A percentile compares a stretch with the other conserved stretches of the same genome.
Conservation (phyloP, 2,797 vertebrate genomes). For the Rhynchonycteris naso region DNA sequence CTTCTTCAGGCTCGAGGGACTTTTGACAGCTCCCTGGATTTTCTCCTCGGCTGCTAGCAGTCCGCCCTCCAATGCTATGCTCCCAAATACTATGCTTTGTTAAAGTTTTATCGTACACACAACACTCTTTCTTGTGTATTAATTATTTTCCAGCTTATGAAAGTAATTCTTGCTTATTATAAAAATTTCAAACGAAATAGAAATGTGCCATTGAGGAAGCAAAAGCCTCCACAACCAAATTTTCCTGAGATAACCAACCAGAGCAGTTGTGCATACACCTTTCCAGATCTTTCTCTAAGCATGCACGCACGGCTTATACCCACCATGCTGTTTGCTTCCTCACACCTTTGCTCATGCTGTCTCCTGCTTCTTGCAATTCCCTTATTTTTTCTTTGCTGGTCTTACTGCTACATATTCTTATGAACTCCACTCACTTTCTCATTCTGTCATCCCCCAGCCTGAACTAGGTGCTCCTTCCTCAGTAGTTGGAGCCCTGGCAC, state of each 20-base stretch:
- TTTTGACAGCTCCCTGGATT: not conserved
- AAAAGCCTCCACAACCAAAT: not conserved
- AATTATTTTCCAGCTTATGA: not conserved
- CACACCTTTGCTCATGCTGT: not conserved
- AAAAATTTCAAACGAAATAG: not conserved
- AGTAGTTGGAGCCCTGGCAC: not conserved
- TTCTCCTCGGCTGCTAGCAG: not conserved
- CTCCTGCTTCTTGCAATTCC: not conserved
- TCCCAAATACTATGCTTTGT: not conserved
- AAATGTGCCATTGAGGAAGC: not conserved
- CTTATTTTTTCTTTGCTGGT: not conserved
- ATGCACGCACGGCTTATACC: not conserved
- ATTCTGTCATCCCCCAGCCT: too few species aligned
- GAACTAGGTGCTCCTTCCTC: not conserved
- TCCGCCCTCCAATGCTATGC: not conserved
- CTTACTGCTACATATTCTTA: not conserved
- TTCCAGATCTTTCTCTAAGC: conserved; percentile 28
- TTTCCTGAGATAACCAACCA: not conserved
- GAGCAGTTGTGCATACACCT: not conserved
- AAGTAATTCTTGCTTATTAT: conserved; percentile 30
- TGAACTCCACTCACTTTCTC: not conserved
- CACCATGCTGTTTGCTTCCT: not conserved
- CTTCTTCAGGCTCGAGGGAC: not conserved
- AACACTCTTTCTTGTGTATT: not conserved
- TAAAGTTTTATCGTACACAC: not conserved